Conservation (phyloP, 2,888 invertebrate genomes). For the Ferdinandea cuprea region DNA sequence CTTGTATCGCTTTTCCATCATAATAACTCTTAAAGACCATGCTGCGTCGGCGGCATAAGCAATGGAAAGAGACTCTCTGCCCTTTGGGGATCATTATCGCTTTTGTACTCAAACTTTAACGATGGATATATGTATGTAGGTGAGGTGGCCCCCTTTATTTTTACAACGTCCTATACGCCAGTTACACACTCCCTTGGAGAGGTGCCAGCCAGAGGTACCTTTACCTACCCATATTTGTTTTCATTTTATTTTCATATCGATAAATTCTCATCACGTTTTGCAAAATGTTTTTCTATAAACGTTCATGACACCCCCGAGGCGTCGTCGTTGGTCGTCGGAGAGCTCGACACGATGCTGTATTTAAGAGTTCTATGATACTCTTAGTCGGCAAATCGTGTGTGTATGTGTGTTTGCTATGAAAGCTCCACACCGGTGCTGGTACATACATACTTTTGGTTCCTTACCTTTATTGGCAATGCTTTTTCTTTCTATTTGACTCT, state of each 20-base stretch:
- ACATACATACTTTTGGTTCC: slow-evolving; percentile 43
- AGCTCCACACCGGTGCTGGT: slow-evolving; percentile 5
- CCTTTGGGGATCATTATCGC: slow-evolving; percentile 65
- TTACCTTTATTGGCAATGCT: slow-evolving; percentile 32
- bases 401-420: slow-evolving; percentile 12
- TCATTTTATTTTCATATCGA: slow-evolving; percentile 64
- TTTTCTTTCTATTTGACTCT: slow-evolving; percentile 45
- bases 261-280: slow-evolving; percentile 72
- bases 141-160: slow-evolving; percentile 14
- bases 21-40: slow-evolving; percentile 38
- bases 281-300: slow-evolving; percentile 73
- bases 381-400: slow-evolving; percentile 56
- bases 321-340: neutral
- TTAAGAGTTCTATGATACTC: slow-evolving; percentile 39
- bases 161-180: neutral
- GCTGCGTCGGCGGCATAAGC: neutral
- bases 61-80: slow-evolving; percentile 11
- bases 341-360: slow-evolving; percentile 38
- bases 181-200: slow-evolving; percentile 10
- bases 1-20: slow-evolving; percentile 43
- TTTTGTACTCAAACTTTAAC: slow-evolving; percentile 60
- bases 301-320: slow-evolving; percentile 65
- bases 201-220: slow-evolving; percentile 1
- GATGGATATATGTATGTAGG: slow-evolving; percentile 35
- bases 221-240: slow-evolving; percentile 44